Evolutionary conservation across 2,888 invertebrate species (phyloP), one percentile per base, ranked within the genome.

Genomic region (Sussaba pulchella): DNA sequence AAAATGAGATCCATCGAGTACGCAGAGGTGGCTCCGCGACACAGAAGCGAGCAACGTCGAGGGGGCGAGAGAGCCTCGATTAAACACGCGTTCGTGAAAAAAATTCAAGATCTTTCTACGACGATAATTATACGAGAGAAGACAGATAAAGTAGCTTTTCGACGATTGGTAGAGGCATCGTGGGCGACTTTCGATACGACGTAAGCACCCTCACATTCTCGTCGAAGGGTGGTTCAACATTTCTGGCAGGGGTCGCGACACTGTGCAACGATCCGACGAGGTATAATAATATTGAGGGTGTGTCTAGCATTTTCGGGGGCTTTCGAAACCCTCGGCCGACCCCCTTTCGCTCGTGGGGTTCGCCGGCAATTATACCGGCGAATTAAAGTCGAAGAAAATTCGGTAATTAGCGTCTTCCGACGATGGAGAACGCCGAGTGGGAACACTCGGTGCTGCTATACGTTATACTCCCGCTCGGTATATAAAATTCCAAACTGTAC

Each of bases 311-410:
- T 85, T 81, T 82, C 82, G 74, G 84, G 84, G 61, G 78, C 80
- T 76, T 79, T 74, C 36, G 67, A 36, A 47, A 66, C 26, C 50
- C 72, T 82, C 80, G 73, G 74, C 66, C 84, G 84, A 82, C 83
- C 87, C 88, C 88, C 88, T 89, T 87, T 82, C n/a, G n/a, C 66
- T 75, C 85, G 85, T 87, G 63, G 87, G 88, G 89, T 87, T 85
- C 88, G 88, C 43, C 87, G 91, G 91, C 89, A 92, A 92, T 92
- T 92, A 91, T 90, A 89, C 86, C 85, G 88, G 87, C 90, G 89
- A 92, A 91, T 92, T 91, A 90, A 91, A 89, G 89, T 88, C 88
- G 88, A 89, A 88, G 91, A 92, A 91, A 92, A 92, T 92, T 92
- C 90, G 91, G 91, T 89, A 92, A 92, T 92, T 91, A 91, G 89